phyloP scores from a whole-genome alignment of 2,888 invertebrate species.

The Saturnia japonica region DNA sequence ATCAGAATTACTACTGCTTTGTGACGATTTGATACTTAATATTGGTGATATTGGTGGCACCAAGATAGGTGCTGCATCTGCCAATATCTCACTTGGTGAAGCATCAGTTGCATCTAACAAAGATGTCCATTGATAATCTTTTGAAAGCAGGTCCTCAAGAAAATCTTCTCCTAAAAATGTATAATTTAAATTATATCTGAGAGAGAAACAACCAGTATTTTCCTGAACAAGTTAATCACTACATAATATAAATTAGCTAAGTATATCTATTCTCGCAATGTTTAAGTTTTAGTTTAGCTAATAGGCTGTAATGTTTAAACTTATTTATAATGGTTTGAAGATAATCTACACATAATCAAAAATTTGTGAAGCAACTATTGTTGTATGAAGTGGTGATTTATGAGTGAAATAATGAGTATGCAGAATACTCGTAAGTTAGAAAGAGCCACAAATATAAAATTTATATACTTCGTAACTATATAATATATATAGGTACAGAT shows the following conservation, averaged over 20 bases:
- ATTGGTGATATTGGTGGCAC: slow-evolving; percentile 68
- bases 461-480: not conserved
- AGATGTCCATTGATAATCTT: slow-evolving; percentile 72
- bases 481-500: not conserved
- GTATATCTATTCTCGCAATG: not conserved
- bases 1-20: slow-evolving; percentile 69
- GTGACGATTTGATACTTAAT: slow-evolving; percentile 64
- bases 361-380: not conserved
- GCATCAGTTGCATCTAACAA: slow-evolving; percentile 71
- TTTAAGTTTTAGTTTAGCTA: not conserved
- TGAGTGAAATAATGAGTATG: not conserved
- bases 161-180: slow-evolving; percentile 64
- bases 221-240: no score
- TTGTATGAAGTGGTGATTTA: not conserved
- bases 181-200: slow-evolving; percentile 20
- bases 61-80: slow-evolving; percentile 68
- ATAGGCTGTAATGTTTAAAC: not conserved
- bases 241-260: no score
- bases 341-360: not conserved
- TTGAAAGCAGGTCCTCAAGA: slow-evolving; percentile 65
- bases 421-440: not conserved
- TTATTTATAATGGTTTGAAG: not conserved
- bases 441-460: not conserved
- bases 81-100: slow-evolving; percentile 75
- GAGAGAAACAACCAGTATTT: not conserved